Conservation (phyloP, 2,797 vertebrate species). For the Onychomys torridus region DNA sequence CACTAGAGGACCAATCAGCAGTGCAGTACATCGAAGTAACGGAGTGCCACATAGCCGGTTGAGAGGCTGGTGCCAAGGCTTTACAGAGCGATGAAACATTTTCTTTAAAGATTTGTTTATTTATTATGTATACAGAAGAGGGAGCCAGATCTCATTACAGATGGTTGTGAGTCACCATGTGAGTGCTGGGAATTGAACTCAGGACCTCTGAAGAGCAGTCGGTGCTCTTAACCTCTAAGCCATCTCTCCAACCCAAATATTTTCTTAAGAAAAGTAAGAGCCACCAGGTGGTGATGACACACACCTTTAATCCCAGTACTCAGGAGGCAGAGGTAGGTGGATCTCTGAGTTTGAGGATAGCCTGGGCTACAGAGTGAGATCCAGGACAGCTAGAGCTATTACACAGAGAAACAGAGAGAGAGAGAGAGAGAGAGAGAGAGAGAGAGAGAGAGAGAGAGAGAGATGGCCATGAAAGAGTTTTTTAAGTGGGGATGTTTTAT, state of each 20-base stretch:
- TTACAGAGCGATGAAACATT: slow-evolving; percentile 31
- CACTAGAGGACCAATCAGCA: not conserved
- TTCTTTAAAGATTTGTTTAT: too few species aligned
- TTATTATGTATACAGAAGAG: too few species aligned
- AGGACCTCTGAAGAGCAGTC: too few species aligned
- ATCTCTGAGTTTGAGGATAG: not conserved
- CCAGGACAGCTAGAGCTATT: not conserved
- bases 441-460: not conserved
- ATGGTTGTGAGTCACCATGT: too few species aligned
- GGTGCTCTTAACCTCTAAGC: too few species aligned
- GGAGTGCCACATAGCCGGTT: not conserved
- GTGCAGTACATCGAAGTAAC: not conserved
- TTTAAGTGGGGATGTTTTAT: not conserved
- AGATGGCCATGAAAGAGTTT: not conserved
- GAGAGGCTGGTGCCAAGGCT: slow-evolving; percentile 22
- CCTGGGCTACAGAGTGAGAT: not conserved
- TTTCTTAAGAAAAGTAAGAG: not conserved
- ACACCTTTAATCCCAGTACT: not conserved
- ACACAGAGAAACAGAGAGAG: not conserved
- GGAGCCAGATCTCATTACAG: too few species aligned
- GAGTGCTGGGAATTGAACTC: too few species aligned
- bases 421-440: not conserved
- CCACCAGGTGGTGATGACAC: not conserved
- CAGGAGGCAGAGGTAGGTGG: not conserved
- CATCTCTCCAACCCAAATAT: too few species aligned